Evolutionary conservation across 2,797 vertebrate species (phyloP).

Genomic region (Potorous gilbertii): DNA sequence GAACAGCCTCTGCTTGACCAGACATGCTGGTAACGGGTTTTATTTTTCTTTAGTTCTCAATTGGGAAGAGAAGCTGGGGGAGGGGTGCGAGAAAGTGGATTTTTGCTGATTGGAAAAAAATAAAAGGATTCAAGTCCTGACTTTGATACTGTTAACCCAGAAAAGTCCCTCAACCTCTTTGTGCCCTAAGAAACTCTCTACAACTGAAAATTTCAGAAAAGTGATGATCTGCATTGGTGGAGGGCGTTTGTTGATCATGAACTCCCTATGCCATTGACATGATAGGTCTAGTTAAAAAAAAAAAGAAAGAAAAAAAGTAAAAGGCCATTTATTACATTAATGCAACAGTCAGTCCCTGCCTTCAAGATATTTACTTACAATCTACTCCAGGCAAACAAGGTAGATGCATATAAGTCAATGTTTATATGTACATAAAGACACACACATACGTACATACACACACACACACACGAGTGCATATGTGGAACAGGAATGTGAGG

Average conservation of each 20-base stretch:
- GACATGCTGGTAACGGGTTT: too few relatives aligned
- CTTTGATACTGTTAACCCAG: neutral
- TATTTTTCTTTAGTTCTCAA: neutral
- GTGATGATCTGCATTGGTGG: neutral
- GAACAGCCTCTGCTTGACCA: neutral
- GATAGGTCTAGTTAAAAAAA: too few relatives aligned
- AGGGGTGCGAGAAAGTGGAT: neutral
- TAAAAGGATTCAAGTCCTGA: neutral
- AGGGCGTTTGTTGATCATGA: neutral
- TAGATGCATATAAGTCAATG: neutral
- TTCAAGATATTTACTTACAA: neutral
- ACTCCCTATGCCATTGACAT: neutral
- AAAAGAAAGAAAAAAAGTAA: neutral
- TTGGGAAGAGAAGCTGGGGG: neutral
- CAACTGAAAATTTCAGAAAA: neutral
- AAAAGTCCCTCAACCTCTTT: neutral
- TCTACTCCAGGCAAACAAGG: neutral
- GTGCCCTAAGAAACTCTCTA: neutral
- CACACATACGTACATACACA: too few relatives aligned
- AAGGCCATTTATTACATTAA: neutral
- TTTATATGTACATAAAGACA: neutral
- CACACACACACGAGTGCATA: too few relatives aligned
- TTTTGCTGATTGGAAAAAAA: neutral
- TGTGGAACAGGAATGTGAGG: too few relatives aligned
- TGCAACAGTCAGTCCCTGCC: neutral